Base-by-base conservation (phyloP, 1,140 invertebrate species). In the Pogonomyrmex californicus region DNA sequence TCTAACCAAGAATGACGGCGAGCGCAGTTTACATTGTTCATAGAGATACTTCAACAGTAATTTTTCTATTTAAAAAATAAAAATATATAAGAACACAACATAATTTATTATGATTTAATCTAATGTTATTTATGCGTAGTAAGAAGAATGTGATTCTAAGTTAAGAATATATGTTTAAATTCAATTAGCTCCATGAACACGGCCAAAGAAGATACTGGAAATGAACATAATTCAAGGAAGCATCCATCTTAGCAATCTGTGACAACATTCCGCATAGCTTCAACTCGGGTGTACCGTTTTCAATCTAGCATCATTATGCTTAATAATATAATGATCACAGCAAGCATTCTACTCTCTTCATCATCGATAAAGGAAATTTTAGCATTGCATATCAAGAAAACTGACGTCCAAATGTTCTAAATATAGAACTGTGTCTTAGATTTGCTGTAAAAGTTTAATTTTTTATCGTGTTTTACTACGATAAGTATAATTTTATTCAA, bases 211-310 rank as follows among this genome's bases (percentile, higher is more conserved):
- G 10, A 79, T 47, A 56, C 51, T 23, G 7, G 38, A 33, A 12
- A n/a, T n/a, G n/a, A n/a, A 36, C n/a, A 73, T 82, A 82, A 82
- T 82, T 82, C 51, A 82, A 81, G 54, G 33, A 73, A 82, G 65
- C 51, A 47, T 49, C 65, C 78, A 66, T 5, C 66, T 82, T 36
- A 51, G 38, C 51, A 41, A 82, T 82, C 38, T 47, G 17, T 36
- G 51, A 41, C 41, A 73, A 73, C 66, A 82, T 82, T 71, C 66
- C 51, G 66, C 66, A 73, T 47, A 82, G 66, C 58, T 73, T 47
- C 6, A 58, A 41, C 30, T 58, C 5, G 30, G 41, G 6, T 49
- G 30, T 58, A 17, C 51, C 41, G 30, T 73, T 82, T 73, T 71
- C 66, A 60, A 41, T 41, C 17, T 82, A 73, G 41, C 10, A 58